phyloP scores from a whole-genome alignment of 2,113 vertebrate species.

The Sarotherodon lohbergeri region DNA sequence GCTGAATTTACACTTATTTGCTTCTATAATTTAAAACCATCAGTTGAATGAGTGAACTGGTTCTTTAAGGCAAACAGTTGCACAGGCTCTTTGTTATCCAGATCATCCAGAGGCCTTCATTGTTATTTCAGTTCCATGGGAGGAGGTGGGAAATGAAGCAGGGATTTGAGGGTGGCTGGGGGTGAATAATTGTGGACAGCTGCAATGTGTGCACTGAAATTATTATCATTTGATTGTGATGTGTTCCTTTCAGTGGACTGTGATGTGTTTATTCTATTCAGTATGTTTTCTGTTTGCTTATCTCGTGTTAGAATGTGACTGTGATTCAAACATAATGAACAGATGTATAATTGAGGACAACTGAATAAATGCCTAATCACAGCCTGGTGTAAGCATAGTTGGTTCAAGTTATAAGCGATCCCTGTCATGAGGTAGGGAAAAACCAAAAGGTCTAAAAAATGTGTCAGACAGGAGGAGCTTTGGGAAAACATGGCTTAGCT shows the following conservation, averaged over 20 bases:
- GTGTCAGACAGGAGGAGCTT: slow-evolving; percentile 22
- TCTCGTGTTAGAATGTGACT: not conserved
- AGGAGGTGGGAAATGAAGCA: not conserved
- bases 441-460: not conserved
- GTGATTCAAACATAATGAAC: not conserved
- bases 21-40: not conserved
- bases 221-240: not conserved
- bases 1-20: not conserved
- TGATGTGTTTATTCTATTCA: not conserved
- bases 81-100: not conserved
- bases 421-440: not conserved
- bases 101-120: not conserved
- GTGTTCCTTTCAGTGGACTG: not conserved
- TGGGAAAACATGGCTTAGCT: slow-evolving; percentile 4
- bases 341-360: not conserved
- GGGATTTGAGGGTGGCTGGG: not conserved
- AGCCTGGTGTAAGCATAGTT: not conserved
- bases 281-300: not conserved
- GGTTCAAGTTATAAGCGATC: not conserved
- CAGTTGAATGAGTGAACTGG: not conserved
- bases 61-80: not conserved
- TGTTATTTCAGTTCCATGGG: not conserved
- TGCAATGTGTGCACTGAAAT: not conserved
- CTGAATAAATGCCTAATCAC: not conserved
- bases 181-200: not conserved